Evolutionary conservation across 2,888 invertebrate species (phyloP), one percentile per base, ranked within the genome.

Genomic region (Gortyna flavago): DNA sequence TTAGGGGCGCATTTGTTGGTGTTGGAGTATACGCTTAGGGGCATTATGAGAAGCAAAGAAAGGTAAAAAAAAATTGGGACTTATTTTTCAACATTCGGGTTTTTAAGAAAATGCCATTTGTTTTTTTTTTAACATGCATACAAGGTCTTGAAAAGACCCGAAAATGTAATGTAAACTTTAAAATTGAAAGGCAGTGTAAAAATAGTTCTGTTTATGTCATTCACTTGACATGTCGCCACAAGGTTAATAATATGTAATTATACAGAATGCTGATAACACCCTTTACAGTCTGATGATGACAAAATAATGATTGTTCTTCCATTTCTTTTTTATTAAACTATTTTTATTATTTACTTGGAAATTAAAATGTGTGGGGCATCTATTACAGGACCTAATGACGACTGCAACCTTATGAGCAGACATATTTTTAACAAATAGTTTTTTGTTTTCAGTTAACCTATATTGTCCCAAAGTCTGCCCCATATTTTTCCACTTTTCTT

Each of bases 161-260:
- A 16, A 44, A 64, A 44, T 13, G 11, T 8, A 11, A 32, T 25
- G 11, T 41, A 21, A 71, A 62, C 25, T 51, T 35, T 25, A 32
- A 70, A 62, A 13, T 41, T 35, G 25, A 80, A 64, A 80, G 18
- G 32, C 0, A 25, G 59, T 51, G 7, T 44, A 38, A 75, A 75
- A 72, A 48, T 13, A 48, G n/a, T 25, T 61, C n/a, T 48, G 6
- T 32, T n/a, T 54, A 66, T 62, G 32, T 41, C 75, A 72, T 77
- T 68, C 3, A 44, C 41, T 72, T 70, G 48, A 29, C 25, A 68
- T 64, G 73, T 84, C 66, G 16, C 54, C 57, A 41, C 74, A 82
- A 85, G 87, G 83, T 82, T 76, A 82, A 78, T 44, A 38, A n/a
- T 64, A 82, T 25, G 25, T 70, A 61, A 59, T 61, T 62, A 74